A percentile compares a stretch with the other conserved stretches of the same genome.
phyloP scores from a whole-genome alignment of 1,140 invertebrate genomes.

The Atta colombica region DNA sequence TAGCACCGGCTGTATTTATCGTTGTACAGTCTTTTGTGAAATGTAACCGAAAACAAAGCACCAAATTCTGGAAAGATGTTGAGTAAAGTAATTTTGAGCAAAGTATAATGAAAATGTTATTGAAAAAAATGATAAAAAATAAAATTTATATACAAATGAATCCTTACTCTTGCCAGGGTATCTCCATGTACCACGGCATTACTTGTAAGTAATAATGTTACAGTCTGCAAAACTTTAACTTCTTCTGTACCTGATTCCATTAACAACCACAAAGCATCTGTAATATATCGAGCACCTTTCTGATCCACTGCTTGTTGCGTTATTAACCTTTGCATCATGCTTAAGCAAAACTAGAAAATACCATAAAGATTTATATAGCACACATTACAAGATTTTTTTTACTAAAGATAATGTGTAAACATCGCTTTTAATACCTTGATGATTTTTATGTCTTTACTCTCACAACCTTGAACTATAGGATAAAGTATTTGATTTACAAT shows the following conservation, averaged over 20 bases:
- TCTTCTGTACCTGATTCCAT: slow-evolving; percentile 98
- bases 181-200: slow-evolving; percentile 97
- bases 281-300: slow-evolving; percentile 96
- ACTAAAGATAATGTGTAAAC: slow-evolving; percentile 30
- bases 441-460: slow-evolving; percentile 98
- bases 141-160: slow-evolving; percentile 22
- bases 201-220: slow-evolving; percentile 97
- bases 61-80: slow-evolving; percentile 91
- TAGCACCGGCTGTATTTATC: slow-evolving; percentile 98
- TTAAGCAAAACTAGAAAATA: slow-evolving; percentile 93
- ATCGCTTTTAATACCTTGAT: slow-evolving; percentile 90
- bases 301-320: slow-evolving; percentile 94
- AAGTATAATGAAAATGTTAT: neutral
- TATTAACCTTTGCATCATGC: slow-evolving; percentile 95
- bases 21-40: slow-evolving; percentile 97
- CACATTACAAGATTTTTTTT: slow-evolving; percentile 46
- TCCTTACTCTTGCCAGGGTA: slow-evolving; percentile 94
- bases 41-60: slow-evolving; percentile 98
- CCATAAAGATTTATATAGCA: slow-evolving; percentile 32
- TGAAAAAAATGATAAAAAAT: neutral
- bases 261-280: slow-evolving; percentile 96
- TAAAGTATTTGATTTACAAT: slow-evolving; percentile 97
- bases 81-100: neutral
- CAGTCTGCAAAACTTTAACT: slow-evolving; percentile 98
- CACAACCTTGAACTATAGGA: slow-evolving; percentile 99